A percentile compares a stretch with the other conserved stretches of the same genome.
phyloP scores from a whole-genome alignment of 1,140 invertebrate genomes.

The Zaprionus ornatus region DNA sequence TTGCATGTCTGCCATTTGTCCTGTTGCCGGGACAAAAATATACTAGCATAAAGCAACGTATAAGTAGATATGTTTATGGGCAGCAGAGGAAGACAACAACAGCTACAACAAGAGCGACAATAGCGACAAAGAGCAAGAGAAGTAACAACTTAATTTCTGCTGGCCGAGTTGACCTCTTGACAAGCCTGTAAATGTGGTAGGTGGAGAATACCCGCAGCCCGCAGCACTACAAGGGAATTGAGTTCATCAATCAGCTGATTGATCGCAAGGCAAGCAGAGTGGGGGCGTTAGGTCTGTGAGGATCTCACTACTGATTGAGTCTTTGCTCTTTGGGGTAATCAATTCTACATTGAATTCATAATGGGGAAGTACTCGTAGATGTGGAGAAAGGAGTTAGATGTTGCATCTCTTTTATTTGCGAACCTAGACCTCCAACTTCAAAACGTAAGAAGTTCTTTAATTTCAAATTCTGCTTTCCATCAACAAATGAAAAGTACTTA shows the following conservation, averaged over 20 bases:
- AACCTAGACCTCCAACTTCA: no score
- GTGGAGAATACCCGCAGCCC: neutral
- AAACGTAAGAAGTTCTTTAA: no score
- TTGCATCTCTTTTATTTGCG: no score
- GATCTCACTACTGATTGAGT: neutral
- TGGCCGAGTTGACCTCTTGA: conserved; percentile 45
- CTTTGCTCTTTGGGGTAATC: neutral
- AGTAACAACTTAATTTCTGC: conserved; percentile 79
- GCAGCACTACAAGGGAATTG: neutral
- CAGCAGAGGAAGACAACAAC: neutral
- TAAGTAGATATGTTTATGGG: conserved; percentile 37
- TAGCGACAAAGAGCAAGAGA: conserved; percentile 12
- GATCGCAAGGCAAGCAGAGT: neutral
- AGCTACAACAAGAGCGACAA: neutral
- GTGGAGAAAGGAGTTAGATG: no score
- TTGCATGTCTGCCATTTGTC: conserved; percentile 1
- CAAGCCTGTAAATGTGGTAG: neutral
- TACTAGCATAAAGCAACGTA: conserved; percentile 29
- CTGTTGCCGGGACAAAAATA: conserved; percentile 30
- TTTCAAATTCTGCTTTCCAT: no score
- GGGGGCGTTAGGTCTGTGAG: neutral
- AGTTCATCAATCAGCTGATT: conserved; percentile 7
- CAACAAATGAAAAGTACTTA: no score
- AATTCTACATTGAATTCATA: neutral
- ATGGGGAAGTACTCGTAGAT: no score